These are phyloP conservation scores for Drosophila arawakana DNA, from an alignment of 1,140 invertebrate species.

Conservation along the genomic window DNA sequence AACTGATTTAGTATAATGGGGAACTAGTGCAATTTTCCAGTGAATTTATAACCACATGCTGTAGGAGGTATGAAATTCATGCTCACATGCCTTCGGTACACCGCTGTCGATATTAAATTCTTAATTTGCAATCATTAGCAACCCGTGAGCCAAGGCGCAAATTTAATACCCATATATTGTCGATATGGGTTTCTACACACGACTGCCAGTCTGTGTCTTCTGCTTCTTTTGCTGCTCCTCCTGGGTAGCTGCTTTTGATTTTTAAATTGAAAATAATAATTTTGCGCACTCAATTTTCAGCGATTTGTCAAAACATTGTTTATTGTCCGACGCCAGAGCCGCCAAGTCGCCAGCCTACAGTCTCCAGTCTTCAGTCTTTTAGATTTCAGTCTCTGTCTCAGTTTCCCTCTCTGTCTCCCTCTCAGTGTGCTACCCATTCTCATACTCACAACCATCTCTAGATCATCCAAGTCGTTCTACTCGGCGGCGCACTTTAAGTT, in stretches of 20 bases:
- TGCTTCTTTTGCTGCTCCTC: slow-evolving; percentile 3
- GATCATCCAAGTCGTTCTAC: slow-evolving; percentile 25
- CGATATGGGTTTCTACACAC: slow-evolving; percentile 43
- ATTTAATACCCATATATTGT: slow-evolving; percentile 82
- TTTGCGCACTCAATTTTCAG: slow-evolving; percentile 84
- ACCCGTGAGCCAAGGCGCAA: slow-evolving; percentile 55
- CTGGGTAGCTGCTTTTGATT: slow-evolving; percentile 61
- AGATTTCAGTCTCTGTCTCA: slow-evolving; percentile 4
- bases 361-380: slow-evolving; percentile 5
- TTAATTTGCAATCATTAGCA: slow-evolving; percentile 84
- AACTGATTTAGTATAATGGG: slow-evolving; percentile 69
- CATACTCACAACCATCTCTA: slow-evolving; percentile 12
- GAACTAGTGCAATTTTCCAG: slow-evolving; percentile 49
- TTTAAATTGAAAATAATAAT: slow-evolving; percentile 85
- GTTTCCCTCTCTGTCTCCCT: neutral
- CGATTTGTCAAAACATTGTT: slow-evolving; percentile 85
- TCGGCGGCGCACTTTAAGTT: slow-evolving; percentile 75
- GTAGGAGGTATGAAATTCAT: neutral
- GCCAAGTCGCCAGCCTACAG: slow-evolving; percentile 39
- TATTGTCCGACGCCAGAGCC: slow-evolving; percentile 73
- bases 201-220: slow-evolving; percentile 5
- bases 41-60: slow-evolving; percentile 64
- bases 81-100: slow-evolving; percentile 29
- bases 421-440: slow-evolving; percentile 28
- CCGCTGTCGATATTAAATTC: slow-evolving; percentile 74